A percentile compares a stretch with the other conserved stretches of the same genome.
These are phyloP conservation scores for Lochmaea crataegi DNA, from an alignment of 2,888 invertebrate species.

Conservation along the genomic window DNA sequence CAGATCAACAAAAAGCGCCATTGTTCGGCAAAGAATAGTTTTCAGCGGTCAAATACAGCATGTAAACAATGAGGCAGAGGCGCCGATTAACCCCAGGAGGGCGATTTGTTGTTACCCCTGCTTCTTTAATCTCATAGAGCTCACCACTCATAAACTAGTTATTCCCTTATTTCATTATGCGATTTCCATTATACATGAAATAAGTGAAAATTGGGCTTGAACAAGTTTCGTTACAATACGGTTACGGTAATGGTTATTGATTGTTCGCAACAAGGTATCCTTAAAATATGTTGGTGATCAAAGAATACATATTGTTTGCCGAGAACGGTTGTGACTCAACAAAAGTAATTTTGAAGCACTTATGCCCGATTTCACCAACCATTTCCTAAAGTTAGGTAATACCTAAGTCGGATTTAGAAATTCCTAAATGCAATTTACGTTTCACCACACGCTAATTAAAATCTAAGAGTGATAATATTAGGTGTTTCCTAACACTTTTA, in stretches of 20 bases:
- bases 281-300: background rate
- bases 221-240: background rate
- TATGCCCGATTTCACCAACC: too few species aligned
- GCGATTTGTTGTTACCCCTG: conserved; percentile 52
- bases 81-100: conserved; percentile 61
- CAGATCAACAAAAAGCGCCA: conserved; percentile 55
- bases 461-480: too few species aligned
- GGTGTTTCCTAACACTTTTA: too few species aligned
- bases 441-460: too few species aligned
- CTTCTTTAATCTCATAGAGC: conserved; percentile 42
- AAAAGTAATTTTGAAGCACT: too few species aligned
- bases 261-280: background rate
- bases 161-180: conserved; percentile 57
- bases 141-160: conserved; percentile 57
- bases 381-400: too few species aligned
- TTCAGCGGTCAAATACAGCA: conserved; percentile 58
- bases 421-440: too few species aligned
- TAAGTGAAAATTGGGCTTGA: conserved; percentile 31
- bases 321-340: too few species aligned
- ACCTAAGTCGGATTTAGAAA: too few species aligned
- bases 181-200: conserved; percentile 38
- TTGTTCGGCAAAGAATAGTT: conserved; percentile 58
- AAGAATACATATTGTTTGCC: background rate
- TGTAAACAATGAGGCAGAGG: conserved; percentile 62
- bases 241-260: conserved; percentile 7